Evolutionary conservation across 2,888 invertebrate species (phyloP).

Genomic region (Ophion slaviceki): DNA sequence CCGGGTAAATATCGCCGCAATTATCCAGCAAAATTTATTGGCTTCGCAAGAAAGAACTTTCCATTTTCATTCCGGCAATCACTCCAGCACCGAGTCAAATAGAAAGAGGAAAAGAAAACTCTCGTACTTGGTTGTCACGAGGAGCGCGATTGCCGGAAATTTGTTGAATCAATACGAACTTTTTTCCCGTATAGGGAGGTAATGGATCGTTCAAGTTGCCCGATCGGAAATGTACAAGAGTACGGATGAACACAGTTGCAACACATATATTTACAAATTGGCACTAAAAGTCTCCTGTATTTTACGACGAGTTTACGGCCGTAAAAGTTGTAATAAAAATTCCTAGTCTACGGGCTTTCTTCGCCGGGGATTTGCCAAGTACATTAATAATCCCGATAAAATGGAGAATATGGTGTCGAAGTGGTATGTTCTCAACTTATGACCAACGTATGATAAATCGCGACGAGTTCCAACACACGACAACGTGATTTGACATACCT

Average conservation of each 20-base stretch:
- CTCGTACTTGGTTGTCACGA: constrained; percentile 4
- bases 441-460: not conserved
- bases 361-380: not conserved
- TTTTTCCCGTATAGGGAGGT: not conserved
- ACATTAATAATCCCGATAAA: not conserved
- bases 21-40: not conserved
- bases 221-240: not conserved
- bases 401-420: constrained; percentile 15
- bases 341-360: constrained; percentile 4
- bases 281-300: constrained; percentile 18
- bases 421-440: not conserved
- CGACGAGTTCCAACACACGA: not conserved
- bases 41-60: not conserved
- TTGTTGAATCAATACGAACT: constrained; percentile 6
- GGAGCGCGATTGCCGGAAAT: not conserved
- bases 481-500: not conserved
- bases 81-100: not conserved
- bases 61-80: not conserved
- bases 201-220: constrained; percentile 15
- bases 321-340: constrained; percentile 39
- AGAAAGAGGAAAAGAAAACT: not conserved
- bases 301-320: constrained; percentile 18
- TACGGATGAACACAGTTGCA: not conserved
- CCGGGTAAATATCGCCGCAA: not conserved
- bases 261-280: constrained; percentile 20